Evolutionary conservation across 1,140 invertebrate species (phyloP), one percentile per base, ranked within the genome.

Genomic region (Drosophila truncata): DNA sequence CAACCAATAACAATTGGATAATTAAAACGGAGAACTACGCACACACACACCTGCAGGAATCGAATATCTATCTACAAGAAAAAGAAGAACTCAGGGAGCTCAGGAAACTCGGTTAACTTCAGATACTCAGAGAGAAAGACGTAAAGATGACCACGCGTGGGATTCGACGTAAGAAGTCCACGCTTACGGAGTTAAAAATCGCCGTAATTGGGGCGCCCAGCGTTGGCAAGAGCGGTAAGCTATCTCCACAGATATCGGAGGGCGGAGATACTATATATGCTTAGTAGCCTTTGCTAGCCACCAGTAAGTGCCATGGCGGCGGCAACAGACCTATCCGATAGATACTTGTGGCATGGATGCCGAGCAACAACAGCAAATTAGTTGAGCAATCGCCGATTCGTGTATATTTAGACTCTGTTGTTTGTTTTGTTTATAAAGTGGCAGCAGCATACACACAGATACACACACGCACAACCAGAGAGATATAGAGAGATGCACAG

Each of bases 141-240:
- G 25, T 23, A 23, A 64, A 91, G 79, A 95, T 95, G 95, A 95
- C 95, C 73, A 93, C 94, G 64, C 94, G 96, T 78, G 96, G 96
- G 31, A 97, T 97, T 65, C 94, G 97, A 72, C 94, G 97, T 75
- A 98, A 98, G 94, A 98, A 98, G 93, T 97, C 97, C 18, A 96
- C 97, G 58, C 93, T 98, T 25, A 96, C 96, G 64, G 97, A 98
- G 94, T 96, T 98, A 60, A 98, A 98, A 94, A 96, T 98, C 50
- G 97, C 96, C 20, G 96, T 98, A 59, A 94, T 98, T 70, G 97
- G 97, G 60, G 96, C 96, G 42, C 96, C 97, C 8, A 95, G 96
- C 62, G 97, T 98, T 61, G 97, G 97, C 46, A 98, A 98, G 94
- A 98, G 96, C 91, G 97, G 97, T 98, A 94, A 88, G 85, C 46